A percentile compares a stretch with the other conserved stretches of the same genome.
Evolutionary conservation across 2,113 vertebrate species (phyloP).

Genomic region (Grammomys dolichurus): DNA sequence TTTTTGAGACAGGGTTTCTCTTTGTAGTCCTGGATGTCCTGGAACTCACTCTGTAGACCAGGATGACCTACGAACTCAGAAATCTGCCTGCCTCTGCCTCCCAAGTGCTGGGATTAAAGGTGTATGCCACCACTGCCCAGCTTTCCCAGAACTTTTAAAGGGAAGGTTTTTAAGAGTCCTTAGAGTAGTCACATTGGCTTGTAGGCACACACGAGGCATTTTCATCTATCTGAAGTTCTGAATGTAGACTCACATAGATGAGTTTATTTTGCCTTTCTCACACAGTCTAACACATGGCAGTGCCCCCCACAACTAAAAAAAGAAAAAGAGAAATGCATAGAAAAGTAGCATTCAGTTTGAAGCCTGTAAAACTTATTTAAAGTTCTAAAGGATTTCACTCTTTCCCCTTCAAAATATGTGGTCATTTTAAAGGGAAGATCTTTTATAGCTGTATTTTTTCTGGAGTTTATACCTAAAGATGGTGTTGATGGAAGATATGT

Average conservation of each 20-base stretch:
- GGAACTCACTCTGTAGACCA: too few relatives aligned
- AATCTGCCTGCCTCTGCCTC: too few relatives aligned
- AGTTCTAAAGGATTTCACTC: background rate
- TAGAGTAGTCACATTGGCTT: background rate
- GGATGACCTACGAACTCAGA: too few relatives aligned
- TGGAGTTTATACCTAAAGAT: background rate
- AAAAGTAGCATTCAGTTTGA: background rate
- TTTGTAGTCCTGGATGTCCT: too few relatives aligned
- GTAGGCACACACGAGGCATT: background rate
- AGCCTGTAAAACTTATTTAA: background rate
- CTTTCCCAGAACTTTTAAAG: background rate
- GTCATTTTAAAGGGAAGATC: background rate
- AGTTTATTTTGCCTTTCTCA: background rate
- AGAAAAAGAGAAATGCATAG: background rate
- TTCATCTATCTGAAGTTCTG: background rate
- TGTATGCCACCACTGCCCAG: too few relatives aligned
- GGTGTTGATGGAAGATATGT: background rate
- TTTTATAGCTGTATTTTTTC: background rate
- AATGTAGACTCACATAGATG: background rate
- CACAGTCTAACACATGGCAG: background rate
- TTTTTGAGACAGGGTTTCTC: too few relatives aligned
- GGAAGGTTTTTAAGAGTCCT: background rate
- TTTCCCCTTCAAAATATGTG: background rate
- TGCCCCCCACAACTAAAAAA: background rate
- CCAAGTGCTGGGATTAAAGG: too few relatives aligned